Evolutionary conservation across 2,888 invertebrate genomes (phyloP).

Genomic region (Brenthis daphne): DNA sequence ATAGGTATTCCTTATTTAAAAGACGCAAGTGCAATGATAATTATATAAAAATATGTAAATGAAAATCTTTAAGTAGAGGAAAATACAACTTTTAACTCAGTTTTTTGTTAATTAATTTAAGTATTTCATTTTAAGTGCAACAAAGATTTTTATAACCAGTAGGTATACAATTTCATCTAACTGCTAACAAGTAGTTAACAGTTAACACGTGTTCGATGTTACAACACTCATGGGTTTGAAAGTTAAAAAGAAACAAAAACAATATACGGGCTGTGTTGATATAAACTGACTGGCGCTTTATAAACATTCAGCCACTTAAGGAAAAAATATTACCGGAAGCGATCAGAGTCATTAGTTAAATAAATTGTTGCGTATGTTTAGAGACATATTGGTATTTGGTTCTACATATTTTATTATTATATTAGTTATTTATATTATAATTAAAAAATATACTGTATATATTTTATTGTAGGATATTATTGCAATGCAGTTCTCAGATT

Average conservation of each 20-base stretch:
- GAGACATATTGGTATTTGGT: too few species aligned
- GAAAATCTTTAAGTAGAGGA: too few species aligned
- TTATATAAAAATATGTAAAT: too few species aligned
- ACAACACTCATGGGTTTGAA: conserved; percentile 38
- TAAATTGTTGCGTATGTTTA: not conserved
- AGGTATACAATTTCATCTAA: not conserved
- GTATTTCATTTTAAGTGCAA: not conserved
- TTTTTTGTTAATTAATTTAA: too few species aligned
- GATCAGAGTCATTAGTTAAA: conserved; percentile 4
- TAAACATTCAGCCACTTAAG: conserved; percentile 51
- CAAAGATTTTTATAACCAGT: not conserved
- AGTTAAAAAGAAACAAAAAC: conserved; percentile 53
- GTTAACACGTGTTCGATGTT: conserved; percentile 29
- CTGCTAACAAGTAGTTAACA: conserved; percentile 27
- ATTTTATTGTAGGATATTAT: not conserved
- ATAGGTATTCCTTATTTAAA: too few species aligned
- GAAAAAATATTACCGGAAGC: conserved; percentile 26
- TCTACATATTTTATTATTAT: too few species aligned
- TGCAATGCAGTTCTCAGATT: conserved; percentile 17
- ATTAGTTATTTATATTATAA: too few species aligned
- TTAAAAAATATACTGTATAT: not conserved
- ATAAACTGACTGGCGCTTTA: conserved; percentile 45
- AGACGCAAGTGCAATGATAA: too few species aligned
- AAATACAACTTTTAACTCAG: too few species aligned
- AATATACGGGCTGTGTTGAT: conserved; percentile 46